Evolutionary conservation across 1,140 invertebrate genomes (phyloP).

Genomic region (Pseudomyrmex flavicornis): DNA sequence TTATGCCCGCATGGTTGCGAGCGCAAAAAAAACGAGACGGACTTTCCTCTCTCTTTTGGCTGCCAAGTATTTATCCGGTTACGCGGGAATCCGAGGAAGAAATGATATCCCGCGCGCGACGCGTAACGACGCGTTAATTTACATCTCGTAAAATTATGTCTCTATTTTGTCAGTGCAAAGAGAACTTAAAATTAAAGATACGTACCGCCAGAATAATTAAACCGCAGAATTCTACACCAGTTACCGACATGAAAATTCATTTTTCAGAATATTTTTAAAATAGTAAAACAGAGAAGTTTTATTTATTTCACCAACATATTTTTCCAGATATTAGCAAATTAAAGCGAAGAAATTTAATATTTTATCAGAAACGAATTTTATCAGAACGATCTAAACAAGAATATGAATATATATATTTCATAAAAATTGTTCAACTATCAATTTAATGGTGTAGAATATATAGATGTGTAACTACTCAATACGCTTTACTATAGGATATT

Average conservation of each 20-base stretch:
- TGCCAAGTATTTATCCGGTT: conserved; percentile 44
- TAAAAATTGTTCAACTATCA: too few relatives aligned
- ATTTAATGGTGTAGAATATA: neutral
- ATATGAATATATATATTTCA: too few relatives aligned
- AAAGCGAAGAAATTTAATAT: too few relatives aligned
- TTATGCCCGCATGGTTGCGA: conserved; percentile 28
- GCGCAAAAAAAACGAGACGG: conserved; percentile 33
- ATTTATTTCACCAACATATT: too few relatives aligned
- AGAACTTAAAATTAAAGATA: conserved; percentile 13
- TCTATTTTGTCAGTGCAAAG: neutral
- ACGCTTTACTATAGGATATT: neutral
- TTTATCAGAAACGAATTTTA: too few relatives aligned
- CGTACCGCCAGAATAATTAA: neutral
- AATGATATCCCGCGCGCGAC: conserved; percentile 2
- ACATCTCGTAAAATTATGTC: conserved; percentile 24
- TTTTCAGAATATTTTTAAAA: too few relatives aligned
- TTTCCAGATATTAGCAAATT: too few relatives aligned
- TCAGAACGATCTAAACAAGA: too few relatives aligned
- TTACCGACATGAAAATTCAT: neutral
- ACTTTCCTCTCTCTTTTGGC: neutral
- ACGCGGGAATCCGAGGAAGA: conserved; percentile 27
- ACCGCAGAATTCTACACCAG: neutral
- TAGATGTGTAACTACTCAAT: neutral
- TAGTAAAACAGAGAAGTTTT: too few relatives aligned
- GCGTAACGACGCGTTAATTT: conserved; percentile 27